A percentile compares a stretch with the other conserved stretches of the same genome.
Evolutionary conservation across 1,140 invertebrate genomes (phyloP).

Genomic region (Drosophila leontia): DNA sequence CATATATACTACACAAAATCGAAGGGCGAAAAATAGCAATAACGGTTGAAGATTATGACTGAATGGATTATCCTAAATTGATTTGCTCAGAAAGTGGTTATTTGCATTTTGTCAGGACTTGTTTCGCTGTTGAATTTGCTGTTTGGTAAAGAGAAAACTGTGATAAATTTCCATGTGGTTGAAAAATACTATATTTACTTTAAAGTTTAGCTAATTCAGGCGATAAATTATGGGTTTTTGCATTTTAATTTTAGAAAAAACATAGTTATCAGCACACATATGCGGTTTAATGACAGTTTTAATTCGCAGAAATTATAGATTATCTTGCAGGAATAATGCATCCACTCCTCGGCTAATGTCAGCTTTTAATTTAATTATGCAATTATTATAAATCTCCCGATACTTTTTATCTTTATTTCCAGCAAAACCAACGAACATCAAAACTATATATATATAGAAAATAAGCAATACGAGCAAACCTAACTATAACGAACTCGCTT

Average conservation of each 20-base stretch:
- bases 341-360: constrained; percentile 1
- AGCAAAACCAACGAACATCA: constrained; percentile 51
- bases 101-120: constrained; percentile 34
- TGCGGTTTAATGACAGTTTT: background rate
- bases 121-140: background rate
- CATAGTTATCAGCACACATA: background rate
- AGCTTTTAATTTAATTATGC: background rate
- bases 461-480: constrained; percentile 47
- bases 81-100: constrained; percentile 38
- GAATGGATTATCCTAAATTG: constrained; percentile 50
- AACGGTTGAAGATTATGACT: constrained; percentile 26
- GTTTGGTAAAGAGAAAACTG: background rate
- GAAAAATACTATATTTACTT: background rate
- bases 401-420: background rate
- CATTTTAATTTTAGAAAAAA: background rate
- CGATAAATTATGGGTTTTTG: background rate
- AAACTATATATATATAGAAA: constrained; percentile 26
- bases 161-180: background rate
- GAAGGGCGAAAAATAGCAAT: constrained; percentile 37
- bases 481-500: constrained; percentile 37
- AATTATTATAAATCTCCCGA: background rate
- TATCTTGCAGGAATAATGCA: background rate
- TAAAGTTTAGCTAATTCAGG: constrained; percentile 6
- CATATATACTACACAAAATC: constrained; percentile 42
- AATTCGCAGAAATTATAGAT: background rate